These are phyloP conservation scores for Hemitrygon akajei DNA, from an alignment of 2,797 vertebrate genomes.

Conservation along the genomic window DNA sequence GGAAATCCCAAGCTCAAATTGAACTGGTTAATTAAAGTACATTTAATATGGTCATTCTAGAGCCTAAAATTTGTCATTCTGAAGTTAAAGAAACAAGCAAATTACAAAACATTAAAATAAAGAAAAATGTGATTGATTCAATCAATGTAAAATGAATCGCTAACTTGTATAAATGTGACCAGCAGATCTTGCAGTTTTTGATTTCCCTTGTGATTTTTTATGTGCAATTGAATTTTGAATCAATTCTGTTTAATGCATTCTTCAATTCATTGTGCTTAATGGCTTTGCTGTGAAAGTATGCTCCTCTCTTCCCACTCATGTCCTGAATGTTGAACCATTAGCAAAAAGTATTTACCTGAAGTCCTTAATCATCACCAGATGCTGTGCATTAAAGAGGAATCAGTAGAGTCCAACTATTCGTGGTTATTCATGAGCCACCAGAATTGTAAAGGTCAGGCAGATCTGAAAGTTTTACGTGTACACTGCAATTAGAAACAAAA, in stretches of 20 bases:
- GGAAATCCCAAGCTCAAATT: neutral
- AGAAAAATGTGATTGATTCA: neutral
- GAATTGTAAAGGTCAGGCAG: neutral
- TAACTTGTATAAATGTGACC: conserved; percentile 7
- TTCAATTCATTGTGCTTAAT: conserved; percentile 10
- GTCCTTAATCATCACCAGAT: conserved; percentile 20
- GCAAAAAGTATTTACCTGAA: conserved; percentile 27
- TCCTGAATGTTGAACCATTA: conserved; percentile 8
- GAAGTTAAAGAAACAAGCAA: neutral
- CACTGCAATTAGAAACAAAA: neutral
- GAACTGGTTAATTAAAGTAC: neutral
- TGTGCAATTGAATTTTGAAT: conserved; percentile 20
- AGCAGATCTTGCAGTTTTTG: conserved; percentile 6
- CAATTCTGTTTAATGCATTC: conserved; percentile 23
- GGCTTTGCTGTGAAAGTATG: neutral
- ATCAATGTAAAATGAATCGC: conserved; percentile 27
- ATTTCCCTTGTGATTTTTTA: conserved; percentile 30
- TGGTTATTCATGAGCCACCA: neutral
- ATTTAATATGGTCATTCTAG: neutral
- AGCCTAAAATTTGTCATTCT: neutral
- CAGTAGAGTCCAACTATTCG: neutral
- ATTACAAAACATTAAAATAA: conserved; percentile 3
- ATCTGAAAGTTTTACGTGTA: neutral
- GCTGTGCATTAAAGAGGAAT: conserved; percentile 10
- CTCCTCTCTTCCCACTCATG: neutral